A percentile compares a stretch with the other conserved stretches of the same genome.
Evolutionary conservation across 2,113 vertebrate species (phyloP).

Genomic region (Colaptes auratus): DNA sequence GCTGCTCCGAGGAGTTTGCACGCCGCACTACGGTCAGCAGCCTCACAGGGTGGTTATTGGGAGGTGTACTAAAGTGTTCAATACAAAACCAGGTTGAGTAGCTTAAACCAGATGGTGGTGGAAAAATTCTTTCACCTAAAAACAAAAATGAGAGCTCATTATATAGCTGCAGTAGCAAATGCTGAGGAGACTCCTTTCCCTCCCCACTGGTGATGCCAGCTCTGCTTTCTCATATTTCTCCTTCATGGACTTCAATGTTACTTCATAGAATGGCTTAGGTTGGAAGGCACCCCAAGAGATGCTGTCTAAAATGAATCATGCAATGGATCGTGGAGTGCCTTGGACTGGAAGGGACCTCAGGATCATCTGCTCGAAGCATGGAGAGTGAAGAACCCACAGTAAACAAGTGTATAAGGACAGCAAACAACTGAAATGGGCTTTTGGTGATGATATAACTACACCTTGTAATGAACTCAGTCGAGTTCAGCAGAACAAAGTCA

Average conservation of each 20-base stretch:
- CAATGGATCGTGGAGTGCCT: too few relatives aligned
- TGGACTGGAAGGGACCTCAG: too few relatives aligned
- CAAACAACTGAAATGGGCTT: not conserved
- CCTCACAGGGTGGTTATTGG: conserved; percentile 89
- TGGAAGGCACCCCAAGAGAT: too few relatives aligned
- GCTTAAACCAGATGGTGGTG: conserved; percentile 93
- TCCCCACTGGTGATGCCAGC: not conserved
- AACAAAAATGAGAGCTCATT: not conserved
- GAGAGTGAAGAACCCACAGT: not conserved
- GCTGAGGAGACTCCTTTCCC: not conserved
- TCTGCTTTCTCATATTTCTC: not conserved
- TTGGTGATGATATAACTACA: not conserved
- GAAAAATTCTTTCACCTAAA: conserved; percentile 94
- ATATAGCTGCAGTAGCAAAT: not conserved
- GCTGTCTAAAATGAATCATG: too few relatives aligned
- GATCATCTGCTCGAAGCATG: too few relatives aligned
- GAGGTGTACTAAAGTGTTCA: conserved; percentile 87
- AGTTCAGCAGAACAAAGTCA: not conserved
- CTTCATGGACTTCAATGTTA: not conserved
- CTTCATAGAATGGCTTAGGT: not conserved
- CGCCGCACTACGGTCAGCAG: conserved; percentile 91
- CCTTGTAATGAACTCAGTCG: not conserved
- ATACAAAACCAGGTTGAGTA: conserved; percentile 98
- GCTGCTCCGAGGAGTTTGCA: conserved; percentile 94
- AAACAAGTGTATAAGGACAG: not conserved